phyloP scores from a whole-genome alignment of 1,140 invertebrate species.

The Heliconius melpomene region DNA sequence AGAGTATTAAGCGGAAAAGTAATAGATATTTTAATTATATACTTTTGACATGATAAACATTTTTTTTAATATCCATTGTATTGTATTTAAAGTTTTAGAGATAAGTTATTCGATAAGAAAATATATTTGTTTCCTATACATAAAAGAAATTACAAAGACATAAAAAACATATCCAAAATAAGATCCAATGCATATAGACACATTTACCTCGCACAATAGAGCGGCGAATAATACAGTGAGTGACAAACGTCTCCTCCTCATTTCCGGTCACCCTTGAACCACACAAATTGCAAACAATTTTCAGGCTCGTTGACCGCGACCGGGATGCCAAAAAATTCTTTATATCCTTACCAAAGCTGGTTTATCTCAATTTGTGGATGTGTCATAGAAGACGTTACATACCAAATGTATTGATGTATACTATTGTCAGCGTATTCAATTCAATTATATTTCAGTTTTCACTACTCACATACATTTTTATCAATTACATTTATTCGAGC shows the following conservation, averaged over 20 bases:
- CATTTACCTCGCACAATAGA: slow-evolving; percentile 46
- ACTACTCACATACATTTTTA: neutral
- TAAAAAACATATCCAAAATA: neutral
- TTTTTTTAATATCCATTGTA: too few species aligned
- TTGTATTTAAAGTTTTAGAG: too few species aligned
- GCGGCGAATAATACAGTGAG: slow-evolving; percentile 69
- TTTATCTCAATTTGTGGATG: slow-evolving; percentile 43
- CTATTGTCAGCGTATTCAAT: neutral
- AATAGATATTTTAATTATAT: too few species aligned
- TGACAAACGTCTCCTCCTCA: slow-evolving; percentile 52
- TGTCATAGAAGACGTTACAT: slow-evolving; percentile 27
- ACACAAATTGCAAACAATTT: slow-evolving; percentile 74
- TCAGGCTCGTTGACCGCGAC: slow-evolving; percentile 67
- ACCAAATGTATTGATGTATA: neutral
- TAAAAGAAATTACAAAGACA: too few species aligned
- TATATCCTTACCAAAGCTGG: slow-evolving; percentile 62
- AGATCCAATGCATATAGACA: slow-evolving; percentile 29
- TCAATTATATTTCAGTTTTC: neutral
- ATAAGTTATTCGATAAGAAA: too few species aligned
- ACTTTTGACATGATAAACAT: too few species aligned
- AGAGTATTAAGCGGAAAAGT: neutral
- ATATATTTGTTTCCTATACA: too few species aligned
- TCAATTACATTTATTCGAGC: neutral
- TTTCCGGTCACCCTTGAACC: neutral
- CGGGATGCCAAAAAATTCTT: slow-evolving; percentile 51